phyloP scores from a whole-genome alignment of 2,888 invertebrate species.

The Fragum fragum region DNA sequence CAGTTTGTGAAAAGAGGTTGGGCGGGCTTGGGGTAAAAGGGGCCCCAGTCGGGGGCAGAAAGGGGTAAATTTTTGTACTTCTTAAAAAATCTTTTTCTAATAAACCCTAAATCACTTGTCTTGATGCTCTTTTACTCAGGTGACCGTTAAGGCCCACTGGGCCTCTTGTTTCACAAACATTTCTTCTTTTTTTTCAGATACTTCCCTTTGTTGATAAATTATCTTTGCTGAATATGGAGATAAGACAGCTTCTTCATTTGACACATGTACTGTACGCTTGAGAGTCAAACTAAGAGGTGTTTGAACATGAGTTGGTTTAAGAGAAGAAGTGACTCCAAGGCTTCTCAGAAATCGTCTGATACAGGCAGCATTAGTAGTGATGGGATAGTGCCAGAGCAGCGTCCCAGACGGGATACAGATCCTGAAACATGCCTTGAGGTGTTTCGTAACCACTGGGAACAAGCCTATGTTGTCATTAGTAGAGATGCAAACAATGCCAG shows the following conservation, averaged over 20 bases:
- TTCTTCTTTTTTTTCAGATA: no score
- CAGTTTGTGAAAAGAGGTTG: no score
- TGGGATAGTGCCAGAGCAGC: constrained; percentile 46
- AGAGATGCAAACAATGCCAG: constrained; percentile 54
- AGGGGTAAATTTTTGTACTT: no score
- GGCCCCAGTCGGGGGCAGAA: no score
- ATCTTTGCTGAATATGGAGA: neutral
- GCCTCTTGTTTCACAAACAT: no score
- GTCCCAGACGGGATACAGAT: constrained; percentile 88
- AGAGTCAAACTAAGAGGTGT: neutral
- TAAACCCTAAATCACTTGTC: no score
- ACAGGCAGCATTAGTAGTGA: constrained; percentile 59
- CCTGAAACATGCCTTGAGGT: constrained; percentile 94
- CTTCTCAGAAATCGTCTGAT: constrained; percentile 58
- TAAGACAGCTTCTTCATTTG: neutral
- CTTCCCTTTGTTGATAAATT: neutral
- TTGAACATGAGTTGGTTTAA: constrained; percentile 77
- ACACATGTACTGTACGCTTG: neutral
- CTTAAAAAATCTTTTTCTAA: no score
- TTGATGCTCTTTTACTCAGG: no score
- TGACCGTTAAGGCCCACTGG: no score
- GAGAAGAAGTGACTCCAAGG: constrained; percentile 68
- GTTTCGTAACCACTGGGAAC: constrained; percentile 97
- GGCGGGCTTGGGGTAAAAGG: no score
- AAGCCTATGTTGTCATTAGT: constrained; percentile 92